Conservation (phyloP, 1,140 invertebrate species). For the Batillaria attramentaria region DNA sequence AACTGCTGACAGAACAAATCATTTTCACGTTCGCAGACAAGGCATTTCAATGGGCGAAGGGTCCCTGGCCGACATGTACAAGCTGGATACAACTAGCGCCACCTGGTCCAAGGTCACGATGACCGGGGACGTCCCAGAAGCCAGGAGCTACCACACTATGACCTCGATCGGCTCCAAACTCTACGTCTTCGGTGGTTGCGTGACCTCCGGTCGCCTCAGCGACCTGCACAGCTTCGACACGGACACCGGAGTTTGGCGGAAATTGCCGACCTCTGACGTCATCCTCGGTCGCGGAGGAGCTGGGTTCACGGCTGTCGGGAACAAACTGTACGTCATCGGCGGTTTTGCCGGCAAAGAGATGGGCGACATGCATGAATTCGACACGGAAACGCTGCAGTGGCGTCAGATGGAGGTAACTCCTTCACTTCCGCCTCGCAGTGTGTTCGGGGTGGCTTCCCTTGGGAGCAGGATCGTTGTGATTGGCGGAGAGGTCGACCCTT, state of each 20-base stretch:
- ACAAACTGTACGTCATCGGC: conserved; percentile 48
- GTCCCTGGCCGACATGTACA: conserved; percentile 41
- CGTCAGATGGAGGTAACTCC: conserved; percentile 30
- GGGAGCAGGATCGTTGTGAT: conserved; percentile 35
- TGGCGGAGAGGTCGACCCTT: conserved; percentile 50
- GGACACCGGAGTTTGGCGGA: conserved; percentile 39
- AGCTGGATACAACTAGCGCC: conserved; percentile 36
- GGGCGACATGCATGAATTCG: conserved; percentile 48
- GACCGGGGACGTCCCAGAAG: conserved; percentile 29
- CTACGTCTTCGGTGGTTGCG: conserved; percentile 55
- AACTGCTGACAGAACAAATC: too few species aligned
- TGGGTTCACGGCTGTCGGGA: conserved; percentile 35
- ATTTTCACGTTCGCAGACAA: conserved; percentile 6
- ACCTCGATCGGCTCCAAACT: conserved; percentile 32
- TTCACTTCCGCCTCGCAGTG: conserved; percentile 41
- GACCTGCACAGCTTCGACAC: conserved; percentile 50
- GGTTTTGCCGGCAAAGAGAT: conserved; percentile 51
- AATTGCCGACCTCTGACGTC: conserved; percentile 39
- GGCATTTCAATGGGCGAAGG: conserved; percentile 40
- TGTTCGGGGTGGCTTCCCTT: conserved; percentile 45
- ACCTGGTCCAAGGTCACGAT: conserved; percentile 39
- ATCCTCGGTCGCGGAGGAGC: conserved; percentile 47
- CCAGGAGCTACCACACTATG: conserved; percentile 55
- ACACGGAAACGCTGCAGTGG: conserved; percentile 43
- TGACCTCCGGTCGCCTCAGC: conserved; percentile 39